Evolutionary conservation across 2,888 invertebrate genomes (phyloP).

Genomic region (Temnothorax ravouxi): DNA sequence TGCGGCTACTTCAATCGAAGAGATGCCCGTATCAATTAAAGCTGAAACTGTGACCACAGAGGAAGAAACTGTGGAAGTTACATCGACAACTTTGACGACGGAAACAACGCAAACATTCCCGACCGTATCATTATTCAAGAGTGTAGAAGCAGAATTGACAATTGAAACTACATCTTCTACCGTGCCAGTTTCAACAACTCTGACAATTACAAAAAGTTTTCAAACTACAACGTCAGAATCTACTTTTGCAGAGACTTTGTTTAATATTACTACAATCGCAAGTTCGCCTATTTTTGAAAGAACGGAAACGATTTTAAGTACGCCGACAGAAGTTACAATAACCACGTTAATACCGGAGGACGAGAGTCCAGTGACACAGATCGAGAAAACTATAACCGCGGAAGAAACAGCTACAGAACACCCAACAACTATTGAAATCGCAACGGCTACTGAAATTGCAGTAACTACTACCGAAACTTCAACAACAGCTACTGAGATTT

Average conservation of each 20-base stretch:
- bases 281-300: constrained; percentile 60
- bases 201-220: constrained; percentile 1
- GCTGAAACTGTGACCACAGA: neutral
- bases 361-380: constrained; percentile 37
- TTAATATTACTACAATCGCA: constrained; percentile 25
- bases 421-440: neutral
- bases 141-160: constrained; percentile 68
- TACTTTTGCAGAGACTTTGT: neutral
- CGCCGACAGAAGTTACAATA: constrained; percentile 36
- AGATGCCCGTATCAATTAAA: neutral
- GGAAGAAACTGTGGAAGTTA: constrained; percentile 22
- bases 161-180: constrained; percentile 32
- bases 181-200: neutral
- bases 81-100: constrained; percentile 59
- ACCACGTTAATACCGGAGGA: constrained; percentile 25
- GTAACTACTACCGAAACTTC: neutral
- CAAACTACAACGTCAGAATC: constrained; percentile 25
- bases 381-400: constrained; percentile 36
- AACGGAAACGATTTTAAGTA: constrained; percentile 65
- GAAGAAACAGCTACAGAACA: constrained; percentile 20
- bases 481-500: neutral
- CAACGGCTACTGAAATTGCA: constrained; percentile 4
- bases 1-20: constrained; percentile 34
- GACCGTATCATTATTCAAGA: neutral
- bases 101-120: constrained; percentile 25